These are phyloP conservation scores for Caenorhabditis japonica DNA, from an alignment of 2,888 invertebrate species.

Conservation along the genomic window DNA sequence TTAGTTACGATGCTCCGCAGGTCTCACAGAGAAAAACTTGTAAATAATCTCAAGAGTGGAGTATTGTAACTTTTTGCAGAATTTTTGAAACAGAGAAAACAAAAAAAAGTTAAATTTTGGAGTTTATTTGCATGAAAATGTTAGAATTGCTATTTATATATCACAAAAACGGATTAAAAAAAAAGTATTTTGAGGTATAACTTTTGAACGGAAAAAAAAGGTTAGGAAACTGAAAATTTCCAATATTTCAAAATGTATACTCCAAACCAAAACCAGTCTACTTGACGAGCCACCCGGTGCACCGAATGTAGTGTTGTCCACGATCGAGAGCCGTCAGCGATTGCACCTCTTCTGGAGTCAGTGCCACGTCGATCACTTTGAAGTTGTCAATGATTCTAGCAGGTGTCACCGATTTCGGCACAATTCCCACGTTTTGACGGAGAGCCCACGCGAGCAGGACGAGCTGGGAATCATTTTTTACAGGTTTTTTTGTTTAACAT, in stretches of 20 bases:
- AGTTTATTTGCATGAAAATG: conserved; percentile 5
- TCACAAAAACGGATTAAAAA: not conserved
- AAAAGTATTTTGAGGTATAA: not conserved
- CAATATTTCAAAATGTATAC: conserved; percentile 3
- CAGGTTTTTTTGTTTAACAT: not conserved
- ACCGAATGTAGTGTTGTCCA: conserved; percentile 69
- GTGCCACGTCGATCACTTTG: conserved; percentile 51
- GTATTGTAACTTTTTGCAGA: no score
- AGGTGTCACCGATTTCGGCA: conserved; percentile 74
- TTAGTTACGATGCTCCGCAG: not conserved
- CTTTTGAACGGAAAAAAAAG: not conserved
- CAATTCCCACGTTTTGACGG: conserved; percentile 82
- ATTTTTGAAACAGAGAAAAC: not conserved
- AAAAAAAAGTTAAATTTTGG: not conserved
- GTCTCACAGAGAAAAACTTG: no score
- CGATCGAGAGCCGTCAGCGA: conserved; percentile 60
- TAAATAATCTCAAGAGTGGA: no score
- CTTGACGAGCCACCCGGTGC: conserved; percentile 69
- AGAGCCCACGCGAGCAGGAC: conserved; percentile 84
- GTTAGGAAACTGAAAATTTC: no score
- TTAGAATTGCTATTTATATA: conserved; percentile 2
- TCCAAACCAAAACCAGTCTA: conserved; percentile 5
- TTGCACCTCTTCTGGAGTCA: conserved; percentile 64
- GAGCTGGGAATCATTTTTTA: conserved; percentile 45
- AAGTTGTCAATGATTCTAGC: conserved; percentile 70